Base-by-base conservation (phyloP, 2,797 vertebrate species). In the Phaenicophaeus curvirostris region DNA sequence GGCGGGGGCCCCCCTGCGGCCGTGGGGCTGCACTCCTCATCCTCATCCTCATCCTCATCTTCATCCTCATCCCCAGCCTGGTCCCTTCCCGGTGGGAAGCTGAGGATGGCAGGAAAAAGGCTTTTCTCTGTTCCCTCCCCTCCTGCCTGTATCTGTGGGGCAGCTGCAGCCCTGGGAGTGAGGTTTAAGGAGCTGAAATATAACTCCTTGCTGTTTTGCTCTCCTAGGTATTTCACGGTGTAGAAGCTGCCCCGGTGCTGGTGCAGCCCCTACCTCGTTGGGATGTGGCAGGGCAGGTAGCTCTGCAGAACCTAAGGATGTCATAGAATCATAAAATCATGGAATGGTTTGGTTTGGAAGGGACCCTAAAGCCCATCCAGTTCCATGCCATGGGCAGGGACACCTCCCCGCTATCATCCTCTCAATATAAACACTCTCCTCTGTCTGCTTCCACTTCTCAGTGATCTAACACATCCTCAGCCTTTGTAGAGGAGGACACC, bases 1-100 rank as follows among this genome's bases (percentile, higher is more conserved):
- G n/a, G 11, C 31, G 86, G 46, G 89, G 11, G 93, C 89, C 93
- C 93, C 8, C 93, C 86, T 68, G 95, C 57, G 93, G 91, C 86
- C 48, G 25, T 8, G 25, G 37, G 13, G 30, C 28, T 55, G 30
- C 25, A 24, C 6, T 42, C 1, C 14, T 54, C 8, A 46, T 46
- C 55, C 66, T 11, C 25, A 42, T 42, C 13, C 16, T 16, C 42
- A 42, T 42, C 17, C 42, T 16, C 42, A 17, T 42, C 41, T 15
- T 42, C 41, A 42, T 11, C 42, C 42, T 16, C 42, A 42, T 42
- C 41, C 42, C 42, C 42, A 42, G 13, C 42, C 42, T 42, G 42
- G 42, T 42, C 44, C n/a, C 54, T 6, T 27, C 17, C 27, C 28
- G 3, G 13, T 17, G 15, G 13, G 57, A 7, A 9, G 2, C 25